phyloP scores from a whole-genome alignment of 1,140 invertebrate genomes.

The Prorops nasuta region DNA sequence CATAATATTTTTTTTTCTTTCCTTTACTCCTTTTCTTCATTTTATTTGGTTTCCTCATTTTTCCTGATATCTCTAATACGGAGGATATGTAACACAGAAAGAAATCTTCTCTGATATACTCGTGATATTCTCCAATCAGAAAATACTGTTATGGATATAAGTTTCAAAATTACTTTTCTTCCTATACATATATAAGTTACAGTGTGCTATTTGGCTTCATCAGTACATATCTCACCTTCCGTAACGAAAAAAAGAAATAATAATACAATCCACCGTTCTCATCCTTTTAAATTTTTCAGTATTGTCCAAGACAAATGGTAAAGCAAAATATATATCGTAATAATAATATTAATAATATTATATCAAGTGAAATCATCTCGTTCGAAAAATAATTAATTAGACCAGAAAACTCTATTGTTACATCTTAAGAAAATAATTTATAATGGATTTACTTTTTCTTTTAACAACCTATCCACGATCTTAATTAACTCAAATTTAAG shows the following conservation, averaged over 20 bases:
- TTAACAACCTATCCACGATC: conserved; percentile 9
- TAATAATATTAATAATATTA: too few species aligned
- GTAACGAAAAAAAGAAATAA: background rate
- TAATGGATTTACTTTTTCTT: conserved; percentile 4
- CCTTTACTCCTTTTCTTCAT: too few species aligned
- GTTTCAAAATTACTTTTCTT: conserved; percentile 11
- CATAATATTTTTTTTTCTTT: too few species aligned
- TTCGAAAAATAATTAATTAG: background rate
- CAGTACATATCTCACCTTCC: background rate
- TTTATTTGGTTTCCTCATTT: background rate
- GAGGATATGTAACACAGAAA: too few species aligned
- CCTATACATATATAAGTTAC: conserved; percentile 7
- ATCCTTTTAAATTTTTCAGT: too few species aligned
- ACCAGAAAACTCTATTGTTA: too few species aligned
- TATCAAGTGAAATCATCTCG: background rate
- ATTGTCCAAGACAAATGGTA: too few species aligned
- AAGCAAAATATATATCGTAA: too few species aligned
- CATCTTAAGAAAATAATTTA: background rate
- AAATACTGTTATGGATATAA: conserved; percentile 8
- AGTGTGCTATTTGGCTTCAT: conserved; percentile 4
- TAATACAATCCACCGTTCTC: background rate
- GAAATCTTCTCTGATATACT: too few species aligned
- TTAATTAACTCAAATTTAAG: conserved; percentile 11
- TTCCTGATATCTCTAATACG: too few species aligned
- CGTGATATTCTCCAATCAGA: too few species aligned